Evolutionary conservation across 2,113 vertebrate species (phyloP).

Genomic region (Alexandromys fortis): DNA sequence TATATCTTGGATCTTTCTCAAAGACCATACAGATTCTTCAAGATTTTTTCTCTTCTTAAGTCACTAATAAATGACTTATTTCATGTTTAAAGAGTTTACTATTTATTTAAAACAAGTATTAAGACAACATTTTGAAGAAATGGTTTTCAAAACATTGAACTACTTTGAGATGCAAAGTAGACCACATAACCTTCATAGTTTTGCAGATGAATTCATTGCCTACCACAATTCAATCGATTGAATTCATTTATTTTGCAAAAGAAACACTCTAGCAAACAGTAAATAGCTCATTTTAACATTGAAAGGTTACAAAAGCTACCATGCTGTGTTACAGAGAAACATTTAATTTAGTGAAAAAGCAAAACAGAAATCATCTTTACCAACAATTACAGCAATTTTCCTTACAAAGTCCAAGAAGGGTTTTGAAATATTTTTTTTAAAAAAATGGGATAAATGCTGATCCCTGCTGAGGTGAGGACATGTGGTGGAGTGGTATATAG

Average conservation of each 20-base stretch:
- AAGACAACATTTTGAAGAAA: neutral
- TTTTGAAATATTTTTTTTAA: constrained; percentile 34
- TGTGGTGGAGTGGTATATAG: neutral
- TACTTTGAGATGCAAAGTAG: neutral
- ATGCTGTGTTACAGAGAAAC: constrained; percentile 32
- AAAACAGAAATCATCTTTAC: constrained; percentile 66
- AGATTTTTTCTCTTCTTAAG: neutral
- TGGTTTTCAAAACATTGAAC: constrained; percentile 14
- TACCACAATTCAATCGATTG: constrained; percentile 7
- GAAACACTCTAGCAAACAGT: constrained; percentile 20
- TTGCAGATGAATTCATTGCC: constrained; percentile 20
- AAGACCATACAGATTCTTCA: neutral
- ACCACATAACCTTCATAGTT: neutral
- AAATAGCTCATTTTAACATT: constrained; percentile 41
- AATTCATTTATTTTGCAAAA: constrained; percentile 57
- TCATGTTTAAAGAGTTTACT: neutral
- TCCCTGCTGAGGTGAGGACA: neutral
- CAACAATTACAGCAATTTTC: constrained; percentile 56
- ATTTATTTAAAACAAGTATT: constrained; percentile 16
- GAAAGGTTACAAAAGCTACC: constrained; percentile 34
- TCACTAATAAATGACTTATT: neutral
- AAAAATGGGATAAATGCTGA: constrained; percentile 2
- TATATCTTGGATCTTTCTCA: neutral
- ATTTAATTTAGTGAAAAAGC: constrained; percentile 60
- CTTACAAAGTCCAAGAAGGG: neutral